Base-by-base conservation (phyloP, 2,113 vertebrate genomes). In the Heliornis fulica region DNA sequence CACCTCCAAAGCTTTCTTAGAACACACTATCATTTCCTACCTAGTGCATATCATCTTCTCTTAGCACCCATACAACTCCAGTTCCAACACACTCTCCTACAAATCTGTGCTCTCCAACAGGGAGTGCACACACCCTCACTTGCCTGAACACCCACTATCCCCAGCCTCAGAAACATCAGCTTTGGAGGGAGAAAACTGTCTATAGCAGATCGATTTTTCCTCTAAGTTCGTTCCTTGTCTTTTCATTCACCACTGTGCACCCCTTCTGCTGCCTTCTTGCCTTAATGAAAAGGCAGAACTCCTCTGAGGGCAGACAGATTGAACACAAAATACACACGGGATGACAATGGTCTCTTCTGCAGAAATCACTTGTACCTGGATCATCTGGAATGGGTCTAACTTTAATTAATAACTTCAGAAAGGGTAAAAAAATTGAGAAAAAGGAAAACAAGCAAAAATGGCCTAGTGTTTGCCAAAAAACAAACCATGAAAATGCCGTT, bases 1-100 rank as follows among this genome's bases (percentile, higher is more conserved):
- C 46, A 54, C 50, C 34, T 84, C 53, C 65, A 70, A 4, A 53
- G 7, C 45, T 6, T 0, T 40, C 28, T 45, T 40, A 31, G 26
- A 77, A 63, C 15, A 21, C 32, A 50, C 23, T 61, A 57, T 81
- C 0, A 0, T 76, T 82, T 87, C 23, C 38, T 56, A 57, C 10
- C 16, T 3, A n/a, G 16, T 20, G 13, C 1, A 0, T 7, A 23
- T 15, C 0, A 2, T 34, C 21, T 83, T 65, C 70, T 69, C 41
- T 45, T 21, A 82, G 45, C 45, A 65, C 32, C 5, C 43, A 68
- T 16, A 40, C 19, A 65, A 45, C 13, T n/a, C 36, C 68, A 74
- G 7, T 48, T 83, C 56, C 34, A 82, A n/a, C 11, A 45, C 53
- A 9, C 17, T 38, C 32, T 71, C 60, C 36, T 15, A 56, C 34